phyloP scores from a whole-genome alignment of 2,113 vertebrate species.

The Hippocampus barbouri region DNA sequence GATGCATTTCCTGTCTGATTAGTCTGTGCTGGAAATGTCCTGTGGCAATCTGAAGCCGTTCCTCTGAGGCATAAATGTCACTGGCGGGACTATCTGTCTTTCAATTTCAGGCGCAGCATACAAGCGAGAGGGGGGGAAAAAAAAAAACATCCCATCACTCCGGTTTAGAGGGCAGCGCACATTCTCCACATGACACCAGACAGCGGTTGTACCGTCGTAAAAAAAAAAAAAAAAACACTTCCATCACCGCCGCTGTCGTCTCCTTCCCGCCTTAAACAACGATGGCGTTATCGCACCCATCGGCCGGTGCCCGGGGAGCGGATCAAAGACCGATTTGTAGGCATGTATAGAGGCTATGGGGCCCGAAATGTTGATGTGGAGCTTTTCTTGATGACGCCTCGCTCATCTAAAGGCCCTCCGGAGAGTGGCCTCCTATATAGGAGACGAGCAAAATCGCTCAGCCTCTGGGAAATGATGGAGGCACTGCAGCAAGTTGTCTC shows the following conservation, averaged over 20 bases:
- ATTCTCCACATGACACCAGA: not conserved
- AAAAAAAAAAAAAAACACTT: not conserved
- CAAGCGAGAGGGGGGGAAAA: not conserved
- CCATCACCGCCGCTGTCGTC: not conserved
- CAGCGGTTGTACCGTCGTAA: not conserved
- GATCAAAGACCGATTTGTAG: not conserved
- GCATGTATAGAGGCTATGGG: constrained; percentile 7
- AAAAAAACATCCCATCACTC: not conserved
- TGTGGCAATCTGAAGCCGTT: not conserved
- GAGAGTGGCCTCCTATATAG: constrained; percentile 38
- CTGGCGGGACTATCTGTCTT: not conserved
- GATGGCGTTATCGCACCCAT: constrained; percentile 6
- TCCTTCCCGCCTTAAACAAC: constrained; percentile 3
- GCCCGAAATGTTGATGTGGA: constrained; percentile 39
- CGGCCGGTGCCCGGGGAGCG: not conserved
- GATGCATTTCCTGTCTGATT: not conserved
- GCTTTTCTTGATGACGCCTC: constrained; percentile 31
- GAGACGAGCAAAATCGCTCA: constrained; percentile 3
- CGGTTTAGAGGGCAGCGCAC: not conserved
- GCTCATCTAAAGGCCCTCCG: constrained; percentile 54
- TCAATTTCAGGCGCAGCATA: not conserved
- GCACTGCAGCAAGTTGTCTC: not conserved
- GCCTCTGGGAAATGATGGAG: not conserved
- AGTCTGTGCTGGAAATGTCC: not conserved
- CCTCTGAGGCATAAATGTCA: constrained; percentile 1